Percentiles rank a stretch among this genome's conserved stretches.
These are phyloP conservation scores for Lerista edwardsae DNA, from an alignment of 2,797 vertebrate genomes.

Conservation along the genomic window DNA sequence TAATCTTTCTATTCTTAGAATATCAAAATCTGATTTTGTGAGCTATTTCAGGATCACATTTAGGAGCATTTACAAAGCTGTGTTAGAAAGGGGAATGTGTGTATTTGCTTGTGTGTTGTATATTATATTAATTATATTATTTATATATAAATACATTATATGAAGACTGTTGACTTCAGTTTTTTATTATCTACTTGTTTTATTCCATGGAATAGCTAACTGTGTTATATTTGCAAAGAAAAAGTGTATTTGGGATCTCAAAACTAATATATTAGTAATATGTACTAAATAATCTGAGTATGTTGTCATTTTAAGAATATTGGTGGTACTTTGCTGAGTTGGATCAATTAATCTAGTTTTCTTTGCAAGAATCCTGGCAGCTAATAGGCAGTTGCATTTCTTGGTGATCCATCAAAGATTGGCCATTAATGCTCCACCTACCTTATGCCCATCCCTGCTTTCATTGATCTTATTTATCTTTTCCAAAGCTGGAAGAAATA, in stretches of 20 bases:
- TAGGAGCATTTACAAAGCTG: neutral
- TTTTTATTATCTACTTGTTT: neutral
- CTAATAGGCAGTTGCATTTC: no score
- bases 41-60: conserved; percentile 24
- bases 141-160: no score
- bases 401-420: neutral
- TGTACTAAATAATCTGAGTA: neutral
- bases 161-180: neutral
- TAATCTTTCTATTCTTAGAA: conserved; percentile 17
- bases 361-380: neutral
- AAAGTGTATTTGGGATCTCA: neutral
- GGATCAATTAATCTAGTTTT: neutral
- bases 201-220: no score
- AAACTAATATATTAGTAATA: neutral
- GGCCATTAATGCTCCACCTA: neutral
- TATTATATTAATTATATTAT: neutral
- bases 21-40: conserved; percentile 26
- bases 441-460: neutral
- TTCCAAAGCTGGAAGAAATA: neutral
- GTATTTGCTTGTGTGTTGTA: neutral
- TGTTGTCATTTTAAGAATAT: neutral
- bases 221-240: neutral
- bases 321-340: neutral
- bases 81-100: conserved; percentile 26
- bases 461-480: conserved; percentile 1